Evolutionary conservation across 2,113 vertebrate genomes (phyloP).

Genomic region (Calidris pugnax): DNA sequence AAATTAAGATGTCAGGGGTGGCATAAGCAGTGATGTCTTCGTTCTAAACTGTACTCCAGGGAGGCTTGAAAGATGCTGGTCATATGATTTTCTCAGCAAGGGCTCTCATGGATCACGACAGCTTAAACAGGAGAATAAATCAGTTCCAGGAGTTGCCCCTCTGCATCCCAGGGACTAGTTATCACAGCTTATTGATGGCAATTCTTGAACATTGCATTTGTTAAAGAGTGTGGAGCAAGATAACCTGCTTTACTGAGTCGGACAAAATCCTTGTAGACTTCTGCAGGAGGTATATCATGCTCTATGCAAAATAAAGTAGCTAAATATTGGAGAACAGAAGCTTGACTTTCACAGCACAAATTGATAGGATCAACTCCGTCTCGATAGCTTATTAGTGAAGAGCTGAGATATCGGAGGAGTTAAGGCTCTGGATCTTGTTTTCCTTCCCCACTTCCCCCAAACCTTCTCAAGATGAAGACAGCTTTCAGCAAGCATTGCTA

Average conservation of each 20-base stretch:
- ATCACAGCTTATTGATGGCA: not conserved
- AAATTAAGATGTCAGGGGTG: not conserved
- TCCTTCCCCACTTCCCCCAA: conserved; percentile 5
- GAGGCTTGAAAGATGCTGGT: not conserved
- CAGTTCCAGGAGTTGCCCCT: not conserved
- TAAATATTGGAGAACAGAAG: conserved; percentile 25
- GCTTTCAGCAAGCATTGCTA: not conserved
- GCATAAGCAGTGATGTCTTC: not conserved
- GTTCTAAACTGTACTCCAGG: not conserved
- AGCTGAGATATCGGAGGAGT: not conserved
- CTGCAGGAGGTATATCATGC: not conserved
- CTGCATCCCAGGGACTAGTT: not conserved
- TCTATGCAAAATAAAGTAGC: not conserved
- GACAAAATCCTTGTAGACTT: not conserved
- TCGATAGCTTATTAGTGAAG: not conserved
- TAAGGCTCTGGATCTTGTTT: not conserved
- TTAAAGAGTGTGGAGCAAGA: not conserved
- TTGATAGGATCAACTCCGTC: conserved; percentile 12
- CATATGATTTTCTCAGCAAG: not conserved
- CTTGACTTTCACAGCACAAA: conserved; percentile 27
- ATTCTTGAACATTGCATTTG: rapidly evolving
- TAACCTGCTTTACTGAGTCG: not conserved
- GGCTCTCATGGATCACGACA: not conserved
- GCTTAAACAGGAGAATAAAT: not conserved
- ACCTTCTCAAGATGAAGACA: not conserved